These are phyloP conservation scores for Cherax quadricarinatus DNA, from an alignment of 1,140 invertebrate species.

Conservation along the genomic window DNA sequence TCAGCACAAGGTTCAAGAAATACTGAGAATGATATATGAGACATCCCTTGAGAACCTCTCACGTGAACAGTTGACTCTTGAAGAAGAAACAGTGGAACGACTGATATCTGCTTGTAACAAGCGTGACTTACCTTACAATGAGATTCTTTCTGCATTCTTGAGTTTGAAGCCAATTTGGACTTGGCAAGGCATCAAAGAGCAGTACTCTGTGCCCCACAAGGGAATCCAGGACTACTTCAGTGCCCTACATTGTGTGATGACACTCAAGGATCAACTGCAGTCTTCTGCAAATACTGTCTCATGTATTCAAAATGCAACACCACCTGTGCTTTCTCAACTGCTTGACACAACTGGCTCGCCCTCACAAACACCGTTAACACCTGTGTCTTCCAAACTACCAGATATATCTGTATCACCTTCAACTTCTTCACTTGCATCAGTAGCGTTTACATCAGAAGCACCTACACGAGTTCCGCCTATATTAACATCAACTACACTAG, in stretches of 20 bases:
- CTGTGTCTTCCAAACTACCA: too few relatives aligned
- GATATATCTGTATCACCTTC: too few relatives aligned
- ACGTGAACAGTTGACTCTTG: background rate
- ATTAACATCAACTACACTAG: too few relatives aligned
- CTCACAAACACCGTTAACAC: too few relatives aligned
- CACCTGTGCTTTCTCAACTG: too few relatives aligned
- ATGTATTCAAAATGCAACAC: too few relatives aligned
- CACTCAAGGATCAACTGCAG: too few relatives aligned
- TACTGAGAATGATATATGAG: background rate
- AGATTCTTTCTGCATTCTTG: slow-evolving; percentile 7
- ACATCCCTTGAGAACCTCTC: background rate
- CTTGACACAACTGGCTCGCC: too few relatives aligned
- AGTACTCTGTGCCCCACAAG: background rate
- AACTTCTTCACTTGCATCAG: too few relatives aligned
- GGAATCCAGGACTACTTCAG: slow-evolving; percentile 1
- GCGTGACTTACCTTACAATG: background rate
- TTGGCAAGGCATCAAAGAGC: background rate
- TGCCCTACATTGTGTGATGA: background rate
- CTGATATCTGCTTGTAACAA: slow-evolving; percentile 3
- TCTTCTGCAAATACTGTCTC: too few relatives aligned
- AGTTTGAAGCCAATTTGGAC: background rate
- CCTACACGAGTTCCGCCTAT: too few relatives aligned
- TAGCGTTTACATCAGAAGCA: too few relatives aligned
- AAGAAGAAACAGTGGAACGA: background rate
- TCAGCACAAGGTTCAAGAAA: background rate